Base-by-base conservation (phyloP, 2,797 vertebrate species). In the Psittacula echo region DNA sequence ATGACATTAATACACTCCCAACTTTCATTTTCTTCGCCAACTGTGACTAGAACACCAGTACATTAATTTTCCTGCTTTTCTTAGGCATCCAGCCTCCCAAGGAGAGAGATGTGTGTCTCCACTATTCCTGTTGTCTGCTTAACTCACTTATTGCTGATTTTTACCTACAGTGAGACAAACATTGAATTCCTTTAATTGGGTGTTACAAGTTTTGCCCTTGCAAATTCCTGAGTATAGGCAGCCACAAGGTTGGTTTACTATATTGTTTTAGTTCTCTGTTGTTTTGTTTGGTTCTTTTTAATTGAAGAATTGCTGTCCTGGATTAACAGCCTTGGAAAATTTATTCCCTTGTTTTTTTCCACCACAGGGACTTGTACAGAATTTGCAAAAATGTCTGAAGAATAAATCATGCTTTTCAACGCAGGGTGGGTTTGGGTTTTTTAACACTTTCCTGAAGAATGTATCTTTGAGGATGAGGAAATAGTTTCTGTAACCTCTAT, bases 181-280 rank as follows among this genome's bases (percentile, higher is more conserved):
- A 95, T 73, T 87, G 60, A 64, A 45, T 95, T 89, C 85, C 86
- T 97, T 96, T 96, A 92, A 93, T 92, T 89, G 94, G 48, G 39
- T 77, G 27, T 84, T 95, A 87, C 45, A 87, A 90, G 53, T 54
- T 75, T 88, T 79, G 34, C 37, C 61, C 62, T 91, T 89, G 78
- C 54, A 89, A 83, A 76, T 94, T 96, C 87, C 70, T 66, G 71
- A 71, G 82, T 48, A 66, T 9, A 70, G 61, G 65, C 50, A 90
- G 66, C 41, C 60, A 66, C 5, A 11, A 50, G 17, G n/a, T 23
- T 34, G 16, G 11, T 71, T 79, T 93, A 16, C 54, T 93, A 11
- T 78, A 67, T 37, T 61, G 37, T 47, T 89, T 79, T 44, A 75
- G 7, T 53, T 65, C 87, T 34, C 62, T 70, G 13, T 7, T 70